Base-by-base conservation (phyloP, 2,888 invertebrate species). In the Blastobasis adustella region DNA sequence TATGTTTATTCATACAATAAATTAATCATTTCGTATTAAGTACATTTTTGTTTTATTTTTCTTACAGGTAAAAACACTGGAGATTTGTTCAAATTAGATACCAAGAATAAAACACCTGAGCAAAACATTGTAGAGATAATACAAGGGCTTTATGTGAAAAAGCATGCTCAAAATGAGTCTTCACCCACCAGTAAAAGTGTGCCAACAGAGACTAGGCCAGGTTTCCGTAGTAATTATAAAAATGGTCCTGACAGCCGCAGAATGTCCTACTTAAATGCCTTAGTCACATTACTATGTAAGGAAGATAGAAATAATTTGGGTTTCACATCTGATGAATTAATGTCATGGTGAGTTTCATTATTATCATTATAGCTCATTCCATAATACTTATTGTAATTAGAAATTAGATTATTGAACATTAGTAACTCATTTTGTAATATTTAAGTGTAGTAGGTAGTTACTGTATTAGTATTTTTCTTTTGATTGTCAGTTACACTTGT, bases 221-320 rank as follows among this genome's bases (percentile, higher is more conserved):
- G 93, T 52, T 79, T 93, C 52, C 87, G 87, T 54, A 90, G 90
- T 71, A 71, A 92, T 55, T 91, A 91, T 61, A 91, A 90, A 69
- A 91, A 90, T 71, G 90, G 93, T 55, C 91, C 93, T 55, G 96
- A 95, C 79, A 92, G 91, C 57, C 93, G 93, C 74, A 93, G 95
- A 76, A 89, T 97, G 63, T 95, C 94, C 61, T 95, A 96, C 79
- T 91, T 98, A 68, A 98, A 97, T 90, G 94, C 93, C 56, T 93
- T 97, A 82, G 95, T 96, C 52, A 95, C 95, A 71, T 90, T 97
- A 60, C 86, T 93, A 60, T 87, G 90, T 67, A 91, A 91, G 73
- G 89, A 91, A 71, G 92, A 93, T 63, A 90, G 90, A 65, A 80
- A 79, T 58, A 89, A 90, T 63, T 89, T 95, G 65, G 94, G 94